A percentile compares a stretch with the other conserved stretches of the same genome.
These are phyloP conservation scores for Punctoribates punctum DNA, from an alignment of 2,888 invertebrate species.

Conservation along the genomic window DNA sequence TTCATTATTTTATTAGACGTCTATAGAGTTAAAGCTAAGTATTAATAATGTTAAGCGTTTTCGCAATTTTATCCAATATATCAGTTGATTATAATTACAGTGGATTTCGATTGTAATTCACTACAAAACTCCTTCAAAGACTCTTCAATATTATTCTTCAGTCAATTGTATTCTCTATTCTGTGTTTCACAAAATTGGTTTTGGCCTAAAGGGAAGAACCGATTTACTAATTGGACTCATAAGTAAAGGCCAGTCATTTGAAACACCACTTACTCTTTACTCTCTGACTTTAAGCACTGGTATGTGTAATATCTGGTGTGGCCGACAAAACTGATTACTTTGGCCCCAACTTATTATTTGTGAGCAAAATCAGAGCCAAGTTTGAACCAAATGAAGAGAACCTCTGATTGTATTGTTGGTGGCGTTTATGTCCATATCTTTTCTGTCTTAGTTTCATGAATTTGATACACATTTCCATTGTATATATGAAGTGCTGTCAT, in stretches of 20 bases:
- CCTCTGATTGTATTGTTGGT: too few relatives aligned
- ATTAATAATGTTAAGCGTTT: slow-evolving; percentile 6
- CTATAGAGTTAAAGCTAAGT: neutral
- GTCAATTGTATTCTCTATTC: neutral
- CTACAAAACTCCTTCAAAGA: neutral
- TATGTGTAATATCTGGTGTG: neutral
- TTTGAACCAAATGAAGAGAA: neutral
- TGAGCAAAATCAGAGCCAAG: neutral
- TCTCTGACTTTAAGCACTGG: neutral
- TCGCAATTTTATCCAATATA: slow-evolving; percentile 14
- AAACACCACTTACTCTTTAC: neutral
- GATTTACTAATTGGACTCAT: slow-evolving; percentile 23
- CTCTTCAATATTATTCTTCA: neutral
- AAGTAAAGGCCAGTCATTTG: slow-evolving; percentile 13
- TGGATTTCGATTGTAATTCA: neutral
- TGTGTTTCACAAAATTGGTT: neutral
- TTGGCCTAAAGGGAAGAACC: neutral
- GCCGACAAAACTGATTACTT: neutral
- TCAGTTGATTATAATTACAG: slow-evolving; percentile 12
- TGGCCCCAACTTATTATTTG: neutral
- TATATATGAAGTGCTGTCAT: neutral
- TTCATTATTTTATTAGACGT: slow-evolving; percentile 18
- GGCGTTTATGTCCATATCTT: too few relatives aligned
- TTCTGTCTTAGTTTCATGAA: too few relatives aligned
- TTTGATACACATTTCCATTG: too few relatives aligned